phyloP scores from a whole-genome alignment of 1,140 invertebrate genomes.

The Bombus difficillimus region DNA sequence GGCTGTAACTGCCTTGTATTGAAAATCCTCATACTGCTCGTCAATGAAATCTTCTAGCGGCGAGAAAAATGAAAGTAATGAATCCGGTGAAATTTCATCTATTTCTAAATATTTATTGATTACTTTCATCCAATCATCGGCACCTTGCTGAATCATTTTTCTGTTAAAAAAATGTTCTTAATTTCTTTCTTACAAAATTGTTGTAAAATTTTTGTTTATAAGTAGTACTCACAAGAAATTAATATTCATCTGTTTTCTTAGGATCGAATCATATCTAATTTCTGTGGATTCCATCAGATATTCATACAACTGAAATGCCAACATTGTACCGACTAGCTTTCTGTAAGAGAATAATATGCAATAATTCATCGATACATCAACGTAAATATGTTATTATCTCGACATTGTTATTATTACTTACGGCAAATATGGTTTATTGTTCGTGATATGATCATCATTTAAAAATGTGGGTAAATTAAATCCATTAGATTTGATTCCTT shows the following conservation, averaged over 20 bases:
- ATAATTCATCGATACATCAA: background rate
- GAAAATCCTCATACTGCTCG: conserved; percentile 56
- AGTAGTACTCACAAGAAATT: conserved; percentile 60
- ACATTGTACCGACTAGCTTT: conserved; percentile 80
- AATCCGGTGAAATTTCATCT: conserved; percentile 56
- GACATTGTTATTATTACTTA: conserved; percentile 69
- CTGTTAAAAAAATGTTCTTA: conserved; percentile 52
- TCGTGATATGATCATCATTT: conserved; percentile 82
- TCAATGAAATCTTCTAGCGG: conserved; percentile 73
- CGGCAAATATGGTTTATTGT: conserved; percentile 85
- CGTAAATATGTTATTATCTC: background rate
- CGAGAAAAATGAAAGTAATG: conserved; percentile 70
- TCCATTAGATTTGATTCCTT: conserved; percentile 57
- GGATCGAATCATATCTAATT: conserved; percentile 71
- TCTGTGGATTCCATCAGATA: conserved; percentile 73
- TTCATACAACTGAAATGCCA: conserved; percentile 81
- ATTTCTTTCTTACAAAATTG: background rate
- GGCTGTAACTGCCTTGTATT: conserved; percentile 46
- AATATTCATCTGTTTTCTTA: conserved; percentile 59
- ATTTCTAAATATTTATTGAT: conserved; percentile 68
- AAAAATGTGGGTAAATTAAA: conserved; percentile 78
- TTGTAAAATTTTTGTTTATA: background rate
- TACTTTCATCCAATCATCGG: conserved; percentile 65
- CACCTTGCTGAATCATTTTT: conserved; percentile 68
- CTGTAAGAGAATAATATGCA: conserved; percentile 64